Evolutionary conservation across 1,140 invertebrate genomes (phyloP), one percentile per base, ranked within the genome.

Genomic region (Pissodes strobi): DNA sequence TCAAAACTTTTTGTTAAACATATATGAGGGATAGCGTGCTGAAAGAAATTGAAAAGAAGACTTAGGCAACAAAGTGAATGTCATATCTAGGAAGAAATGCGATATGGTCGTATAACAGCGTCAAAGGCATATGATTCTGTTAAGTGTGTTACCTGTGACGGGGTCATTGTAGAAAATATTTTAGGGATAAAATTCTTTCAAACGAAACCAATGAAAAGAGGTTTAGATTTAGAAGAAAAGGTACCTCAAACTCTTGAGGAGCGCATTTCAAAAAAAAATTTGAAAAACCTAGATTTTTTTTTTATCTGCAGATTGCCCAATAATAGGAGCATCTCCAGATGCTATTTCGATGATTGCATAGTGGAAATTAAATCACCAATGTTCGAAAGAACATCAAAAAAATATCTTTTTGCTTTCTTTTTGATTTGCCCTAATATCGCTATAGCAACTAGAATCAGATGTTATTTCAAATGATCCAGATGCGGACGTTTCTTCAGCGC

Each of bases 311-410:
- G 18, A 62, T 15, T 67, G 55, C 64, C 73, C 71, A 12, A 66
- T 71, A 21, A 41, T 77, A 49, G 79, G 77, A 38, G 81, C 74
- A 12, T 74, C 79, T 4, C 80, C 81, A 3, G 80, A 82, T 74
- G 80, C 77, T 6, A 70, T 82, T 1, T 76, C 72, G 68, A 79
- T 49, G 75, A 80, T 63, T 77, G 74, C 55, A 75, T 82, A 19
- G 72, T 80, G 1, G 81, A 82, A 73, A 77, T 82, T n/a, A n/a
- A 82, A 66, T 76, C 78, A 43, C 80, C 79, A 6, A 69, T 67
- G 45, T 76, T 71, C 2, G 72, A 77, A 17, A 76, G 79, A 57
- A 77, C 77, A 45, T 73, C 79, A 59, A 75, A 4, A 72, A 78
- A 23, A 72, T 76, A 64, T 37, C 27, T 57, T n/a, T n/a, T n/a